These are phyloP conservation scores for Nilaparvata lugens DNA, from an alignment of 1,140 invertebrate species.

Conservation along the genomic window DNA sequence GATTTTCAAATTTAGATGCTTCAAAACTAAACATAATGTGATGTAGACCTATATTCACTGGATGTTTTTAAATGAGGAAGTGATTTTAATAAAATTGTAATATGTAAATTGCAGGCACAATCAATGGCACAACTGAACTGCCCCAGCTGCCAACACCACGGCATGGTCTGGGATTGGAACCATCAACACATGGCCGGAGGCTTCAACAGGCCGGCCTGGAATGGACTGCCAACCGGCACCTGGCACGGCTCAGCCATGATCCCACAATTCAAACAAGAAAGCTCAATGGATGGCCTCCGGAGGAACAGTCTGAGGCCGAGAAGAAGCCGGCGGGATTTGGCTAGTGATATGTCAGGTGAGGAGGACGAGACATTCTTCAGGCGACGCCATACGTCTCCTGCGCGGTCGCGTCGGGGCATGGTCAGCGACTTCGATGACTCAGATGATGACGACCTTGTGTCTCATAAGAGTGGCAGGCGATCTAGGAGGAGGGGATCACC, in stretches of 20 bases:
- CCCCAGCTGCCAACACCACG: constrained; percentile 43
- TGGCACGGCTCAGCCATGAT: constrained; percentile 19
- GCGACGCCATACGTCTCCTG: constrained; percentile 4
- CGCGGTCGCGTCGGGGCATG: constrained; percentile 30
- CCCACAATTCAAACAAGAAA: constrained; percentile 8
- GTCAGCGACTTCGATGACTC: constrained; percentile 30
- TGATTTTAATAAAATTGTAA: no score
- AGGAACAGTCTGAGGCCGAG: constrained; percentile 11
- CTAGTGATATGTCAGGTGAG: constrained; percentile 8
- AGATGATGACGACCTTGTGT: constrained; percentile 29
- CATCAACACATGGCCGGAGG: constrained; percentile 42
- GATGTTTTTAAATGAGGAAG: no score
- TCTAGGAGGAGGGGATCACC: constrained; percentile 8
- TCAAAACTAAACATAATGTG: no score
- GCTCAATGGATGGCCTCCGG: constrained; percentile 8
- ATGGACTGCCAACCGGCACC: constrained; percentile 29
- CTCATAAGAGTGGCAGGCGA: constrained; percentile 7
- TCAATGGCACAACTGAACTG: constrained; percentile 58
- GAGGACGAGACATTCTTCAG: constrained; percentile 4
- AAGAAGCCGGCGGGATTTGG: constrained; percentile 10
- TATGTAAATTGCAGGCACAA: constrained; percentile 40
- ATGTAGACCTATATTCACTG: no score
- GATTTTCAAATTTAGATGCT: no score
- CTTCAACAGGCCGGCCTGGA: constrained; percentile 29
- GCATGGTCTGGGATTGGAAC: constrained; percentile 37